phyloP scores from a whole-genome alignment of 1,140 invertebrate species.

The Nymphalis io region DNA sequence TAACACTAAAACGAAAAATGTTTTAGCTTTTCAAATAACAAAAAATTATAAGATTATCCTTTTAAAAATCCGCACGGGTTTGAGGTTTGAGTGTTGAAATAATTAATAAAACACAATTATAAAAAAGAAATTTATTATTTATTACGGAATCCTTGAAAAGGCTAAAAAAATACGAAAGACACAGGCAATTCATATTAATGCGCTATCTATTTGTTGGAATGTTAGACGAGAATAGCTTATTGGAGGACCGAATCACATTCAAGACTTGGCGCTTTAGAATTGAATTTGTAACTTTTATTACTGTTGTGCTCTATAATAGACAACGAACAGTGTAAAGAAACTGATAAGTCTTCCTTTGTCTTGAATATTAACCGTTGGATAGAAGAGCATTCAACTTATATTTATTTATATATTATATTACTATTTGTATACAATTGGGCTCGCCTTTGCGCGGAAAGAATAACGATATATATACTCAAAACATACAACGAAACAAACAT shows the following conservation, averaged over 20 bases:
- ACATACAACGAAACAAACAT: no score
- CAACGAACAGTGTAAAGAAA: background rate
- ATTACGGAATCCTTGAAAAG: no score
- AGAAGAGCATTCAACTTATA: background rate
- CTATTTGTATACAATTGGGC: no score
- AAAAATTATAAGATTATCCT: no score
- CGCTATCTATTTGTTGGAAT: background rate
- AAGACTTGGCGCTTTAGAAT: background rate
- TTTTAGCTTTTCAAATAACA: no score
- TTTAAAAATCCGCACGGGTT: no score
- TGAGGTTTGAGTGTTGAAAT: no score
- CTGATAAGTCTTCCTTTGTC: background rate
- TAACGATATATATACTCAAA: no score
- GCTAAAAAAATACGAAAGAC: background rate
- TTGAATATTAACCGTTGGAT: background rate
- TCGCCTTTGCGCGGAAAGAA: no score
- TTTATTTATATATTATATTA: background rate
- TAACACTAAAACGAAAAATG: no score
- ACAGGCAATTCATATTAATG: background rate
- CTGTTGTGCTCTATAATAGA: background rate
- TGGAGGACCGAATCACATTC: background rate
- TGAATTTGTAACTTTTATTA: constrained; percentile 3
- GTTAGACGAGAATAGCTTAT: background rate
- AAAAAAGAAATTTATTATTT: no score
- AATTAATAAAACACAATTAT: no score